A percentile compares a stretch with the other conserved stretches of the same genome.
phyloP scores from a whole-genome alignment of 2,888 invertebrate species.

The Tridacna crocea region DNA sequence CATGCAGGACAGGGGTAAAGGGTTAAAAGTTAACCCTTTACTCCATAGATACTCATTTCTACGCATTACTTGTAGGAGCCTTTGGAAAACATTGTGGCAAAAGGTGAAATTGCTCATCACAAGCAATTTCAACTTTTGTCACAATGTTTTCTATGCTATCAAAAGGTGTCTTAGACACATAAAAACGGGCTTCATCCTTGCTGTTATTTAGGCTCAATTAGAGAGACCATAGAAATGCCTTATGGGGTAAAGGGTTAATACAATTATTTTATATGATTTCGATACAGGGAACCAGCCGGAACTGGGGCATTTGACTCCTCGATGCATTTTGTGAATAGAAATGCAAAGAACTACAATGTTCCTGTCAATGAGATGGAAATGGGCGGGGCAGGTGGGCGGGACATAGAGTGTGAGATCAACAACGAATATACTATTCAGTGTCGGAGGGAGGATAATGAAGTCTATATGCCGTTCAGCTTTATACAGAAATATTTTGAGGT shows the following conservation, averaged over 20 bases:
- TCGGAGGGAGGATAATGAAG: conserved; percentile 92
- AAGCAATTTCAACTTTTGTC: too few relatives aligned
- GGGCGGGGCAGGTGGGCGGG: conserved; percentile 58
- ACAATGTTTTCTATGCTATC: too few relatives aligned
- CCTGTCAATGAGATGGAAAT: conserved; percentile 53
- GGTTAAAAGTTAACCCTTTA: neutral
- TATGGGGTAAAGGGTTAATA: neutral
- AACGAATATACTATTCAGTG: conserved; percentile 93
- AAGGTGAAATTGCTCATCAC: too few relatives aligned
- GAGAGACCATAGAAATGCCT: too few relatives aligned
- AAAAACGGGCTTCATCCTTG: too few relatives aligned
- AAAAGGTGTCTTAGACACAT: too few relatives aligned
- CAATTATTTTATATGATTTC: neutral
- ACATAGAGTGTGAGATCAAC: conserved; percentile 91
- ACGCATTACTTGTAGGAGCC: too few relatives aligned
- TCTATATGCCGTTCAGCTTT: conserved; percentile 96
- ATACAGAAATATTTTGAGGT: conserved; percentile 97
- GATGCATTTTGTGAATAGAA: conserved; percentile 51
- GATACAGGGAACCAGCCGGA: conserved; percentile 1
- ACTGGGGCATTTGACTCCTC: conserved; percentile 29
- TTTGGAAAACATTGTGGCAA: too few relatives aligned
- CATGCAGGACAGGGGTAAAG: too few relatives aligned
- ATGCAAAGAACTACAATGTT: conserved; percentile 60
- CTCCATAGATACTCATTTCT: too few relatives aligned
- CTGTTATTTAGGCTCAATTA: too few relatives aligned